Conservation (phyloP, 2,888 invertebrate genomes). For the Epiperipatus broadwayi region DNA sequence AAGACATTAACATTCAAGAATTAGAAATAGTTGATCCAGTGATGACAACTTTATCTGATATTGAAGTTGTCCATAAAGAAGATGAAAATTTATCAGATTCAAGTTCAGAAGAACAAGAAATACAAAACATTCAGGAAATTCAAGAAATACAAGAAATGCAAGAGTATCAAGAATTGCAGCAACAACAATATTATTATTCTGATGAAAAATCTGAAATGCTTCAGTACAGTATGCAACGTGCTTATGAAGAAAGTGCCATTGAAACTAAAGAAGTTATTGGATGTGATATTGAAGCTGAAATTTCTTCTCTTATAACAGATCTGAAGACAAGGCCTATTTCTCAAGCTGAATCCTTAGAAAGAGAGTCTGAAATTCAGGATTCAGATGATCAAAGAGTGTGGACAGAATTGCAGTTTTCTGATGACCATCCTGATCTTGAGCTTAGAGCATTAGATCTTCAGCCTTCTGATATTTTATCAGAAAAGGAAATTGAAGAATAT, state of each 20-base stretch:
- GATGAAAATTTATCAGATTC: constrained; percentile 14
- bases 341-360: constrained; percentile 23
- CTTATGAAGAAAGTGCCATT: too few relatives aligned
- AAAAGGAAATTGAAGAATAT: constrained; percentile 31
- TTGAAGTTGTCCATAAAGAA: constrained; percentile 7
- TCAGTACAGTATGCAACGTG: too few relatives aligned
- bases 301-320: too few relatives aligned
- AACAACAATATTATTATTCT: too few relatives aligned
- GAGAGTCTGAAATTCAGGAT: constrained; percentile 28
- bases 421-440: constrained; percentile 30
- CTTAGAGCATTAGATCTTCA: constrained; percentile 26
- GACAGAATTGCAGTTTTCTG: constrained; percentile 25
- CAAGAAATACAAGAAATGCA: background rate
- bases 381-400: constrained; percentile 28
- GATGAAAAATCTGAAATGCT: too few relatives aligned
- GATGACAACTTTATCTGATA: background rate
- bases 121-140: background rate
- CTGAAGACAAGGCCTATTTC: constrained; percentile 22
- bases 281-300: too few relatives aligned
- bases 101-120: constrained; percentile 8
- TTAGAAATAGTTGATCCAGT: too few relatives aligned
- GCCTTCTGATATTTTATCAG: constrained; percentile 13
- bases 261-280: too few relatives aligned
- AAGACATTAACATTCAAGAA: too few relatives aligned
- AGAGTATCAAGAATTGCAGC: constrained; percentile 10